Conservation (phyloP, 2,113 vertebrate genomes). For the Odobenus rosmarus region DNA sequence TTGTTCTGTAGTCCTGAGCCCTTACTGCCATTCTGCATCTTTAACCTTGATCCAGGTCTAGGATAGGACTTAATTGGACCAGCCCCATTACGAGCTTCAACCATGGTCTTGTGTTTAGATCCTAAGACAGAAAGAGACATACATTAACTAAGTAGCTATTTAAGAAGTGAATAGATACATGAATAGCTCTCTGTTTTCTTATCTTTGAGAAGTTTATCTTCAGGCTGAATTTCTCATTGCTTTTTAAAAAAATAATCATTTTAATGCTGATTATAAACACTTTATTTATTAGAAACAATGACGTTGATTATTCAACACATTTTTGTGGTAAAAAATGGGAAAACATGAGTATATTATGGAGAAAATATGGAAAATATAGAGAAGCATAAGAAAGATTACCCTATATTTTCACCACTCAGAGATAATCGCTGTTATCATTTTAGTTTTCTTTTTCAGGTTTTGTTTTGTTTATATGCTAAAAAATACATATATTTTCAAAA, state of each 20-base stretch:
- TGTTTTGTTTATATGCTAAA: not conserved
- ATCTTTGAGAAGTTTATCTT: conserved; percentile 24
- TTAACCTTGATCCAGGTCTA: conserved; percentile 93
- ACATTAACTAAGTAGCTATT: not conserved
- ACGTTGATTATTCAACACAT: not conserved
- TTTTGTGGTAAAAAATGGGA: conserved; percentile 34
- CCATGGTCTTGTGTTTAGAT: conserved; percentile 98
- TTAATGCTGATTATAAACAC: not conserved
- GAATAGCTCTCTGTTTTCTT: not conserved
- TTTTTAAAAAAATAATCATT: not conserved
- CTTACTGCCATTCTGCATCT: conserved; percentile 90
- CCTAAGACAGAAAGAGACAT: conserved; percentile 82
- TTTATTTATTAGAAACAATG: not conserved
- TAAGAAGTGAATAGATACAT: not conserved
- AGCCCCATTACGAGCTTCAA: conserved; percentile 96
- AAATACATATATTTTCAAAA: conserved; percentile 19
- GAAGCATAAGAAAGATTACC: not conserved
- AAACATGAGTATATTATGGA: not conserved
- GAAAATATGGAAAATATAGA: conserved; percentile 5
- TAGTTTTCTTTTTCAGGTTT: not conserved
- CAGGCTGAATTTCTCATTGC: not conserved
- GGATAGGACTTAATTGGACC: conserved; percentile 98
- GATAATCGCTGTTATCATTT: conserved; percentile 2
- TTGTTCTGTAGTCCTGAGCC: conserved; percentile 98
- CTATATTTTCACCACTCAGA: not conserved